These are phyloP conservation scores for Lethocerus indicus DNA, from an alignment of 1,140 invertebrate genomes.

Conservation along the genomic window DNA sequence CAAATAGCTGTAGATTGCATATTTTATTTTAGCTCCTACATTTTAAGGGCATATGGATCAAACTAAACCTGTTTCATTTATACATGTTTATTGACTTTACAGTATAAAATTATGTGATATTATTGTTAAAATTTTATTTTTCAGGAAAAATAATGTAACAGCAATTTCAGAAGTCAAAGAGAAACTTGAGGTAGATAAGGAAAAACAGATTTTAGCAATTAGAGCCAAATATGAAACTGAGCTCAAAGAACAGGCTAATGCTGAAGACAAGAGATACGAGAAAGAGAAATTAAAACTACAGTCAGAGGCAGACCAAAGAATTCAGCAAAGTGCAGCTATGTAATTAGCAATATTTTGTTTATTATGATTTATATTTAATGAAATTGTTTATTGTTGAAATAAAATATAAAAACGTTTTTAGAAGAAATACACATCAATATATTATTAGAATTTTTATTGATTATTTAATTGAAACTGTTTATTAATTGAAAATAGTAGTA, in stretches of 20 bases:
- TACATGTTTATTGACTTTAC: no score
- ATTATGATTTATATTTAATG: background rate
- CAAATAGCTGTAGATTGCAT: no score
- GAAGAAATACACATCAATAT: no score
- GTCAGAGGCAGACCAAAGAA: slow-evolving; percentile 2
- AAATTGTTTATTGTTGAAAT: background rate
- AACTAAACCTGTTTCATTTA: no score
- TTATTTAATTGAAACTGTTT: no score
- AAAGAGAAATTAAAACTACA: slow-evolving; percentile 7
- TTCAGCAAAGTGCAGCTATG: slow-evolving; percentile 5
- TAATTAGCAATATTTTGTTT: background rate
- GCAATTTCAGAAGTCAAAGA: slow-evolving; percentile 2
- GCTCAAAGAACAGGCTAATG: slow-evolving; percentile 10
- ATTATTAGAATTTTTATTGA: no score
- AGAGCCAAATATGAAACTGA: slow-evolving; percentile 2
- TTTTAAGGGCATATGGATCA: no score
- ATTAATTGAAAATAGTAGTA: no score
- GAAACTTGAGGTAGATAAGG: slow-evolving; percentile 8
- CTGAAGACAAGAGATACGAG: slow-evolving; percentile 9
- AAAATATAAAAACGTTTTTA: no score
- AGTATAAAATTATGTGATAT: no score
- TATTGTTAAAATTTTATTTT: background rate
- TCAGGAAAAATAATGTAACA: slow-evolving; percentile 1
- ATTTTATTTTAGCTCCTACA: no score
- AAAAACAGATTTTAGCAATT: slow-evolving; percentile 7